phyloP scores from a whole-genome alignment of 2,113 vertebrate species.

The Ammospiza caudacuta region DNA sequence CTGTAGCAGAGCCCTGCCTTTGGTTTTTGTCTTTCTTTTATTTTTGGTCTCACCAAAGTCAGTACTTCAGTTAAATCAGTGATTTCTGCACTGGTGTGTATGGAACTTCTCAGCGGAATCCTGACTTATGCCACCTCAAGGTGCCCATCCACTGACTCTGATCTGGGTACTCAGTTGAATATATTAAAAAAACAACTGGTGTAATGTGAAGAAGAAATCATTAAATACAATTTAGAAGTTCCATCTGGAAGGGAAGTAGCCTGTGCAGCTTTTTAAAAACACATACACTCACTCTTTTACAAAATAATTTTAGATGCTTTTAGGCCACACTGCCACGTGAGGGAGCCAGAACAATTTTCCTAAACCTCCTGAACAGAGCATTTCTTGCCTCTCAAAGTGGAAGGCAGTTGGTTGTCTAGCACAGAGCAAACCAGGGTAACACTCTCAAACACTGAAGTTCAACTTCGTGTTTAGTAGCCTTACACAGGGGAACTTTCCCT shows the following conservation, averaged over 20 bases:
- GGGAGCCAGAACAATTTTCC: slow-evolving; percentile 9
- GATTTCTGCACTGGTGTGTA: neutral
- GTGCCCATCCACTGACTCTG: neutral
- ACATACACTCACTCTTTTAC: neutral
- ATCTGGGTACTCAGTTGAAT: neutral
- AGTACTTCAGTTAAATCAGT: fast-evolving
- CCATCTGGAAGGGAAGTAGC: neutral
- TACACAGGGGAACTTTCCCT: neutral
- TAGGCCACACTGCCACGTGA: neutral
- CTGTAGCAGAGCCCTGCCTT: neutral
- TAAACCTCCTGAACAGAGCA: neutral
- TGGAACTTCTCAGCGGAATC: neutral
- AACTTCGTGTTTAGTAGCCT: neutral
- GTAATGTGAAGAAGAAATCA: neutral
- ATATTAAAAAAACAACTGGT: neutral
- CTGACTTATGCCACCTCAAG: neutral
- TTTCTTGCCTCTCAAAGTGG: neutral
- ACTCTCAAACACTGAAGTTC: neutral
- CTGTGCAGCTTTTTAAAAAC: neutral
- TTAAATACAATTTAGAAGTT: neutral
- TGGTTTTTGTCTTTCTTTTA: neutral
- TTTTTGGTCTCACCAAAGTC: neutral
- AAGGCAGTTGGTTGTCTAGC: neutral
- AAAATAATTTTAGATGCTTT: neutral
- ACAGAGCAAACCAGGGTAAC: fast-evolving